A percentile compares a stretch with the other conserved stretches of the same genome.
Conservation (phyloP, 1,140 invertebrate species). For the Drosophila kikkawai region DNA sequence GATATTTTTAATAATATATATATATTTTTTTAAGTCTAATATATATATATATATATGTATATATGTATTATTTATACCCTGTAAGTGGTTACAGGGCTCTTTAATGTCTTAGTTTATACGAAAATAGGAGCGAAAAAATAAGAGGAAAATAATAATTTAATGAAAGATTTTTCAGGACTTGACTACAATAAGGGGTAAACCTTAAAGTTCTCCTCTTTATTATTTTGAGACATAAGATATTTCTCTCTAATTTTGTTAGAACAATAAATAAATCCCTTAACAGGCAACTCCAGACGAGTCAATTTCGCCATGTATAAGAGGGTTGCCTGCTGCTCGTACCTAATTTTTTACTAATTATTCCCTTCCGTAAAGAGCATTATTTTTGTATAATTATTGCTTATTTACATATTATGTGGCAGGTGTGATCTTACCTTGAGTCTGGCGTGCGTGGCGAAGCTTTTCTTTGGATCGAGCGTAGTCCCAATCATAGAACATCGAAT, state of each 20-base stretch:
- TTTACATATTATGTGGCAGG: background rate
- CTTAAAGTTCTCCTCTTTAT: too few species aligned
- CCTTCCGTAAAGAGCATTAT: too few species aligned
- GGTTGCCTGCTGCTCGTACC: too few species aligned
- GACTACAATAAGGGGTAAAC: too few species aligned
- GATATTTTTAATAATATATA: background rate
- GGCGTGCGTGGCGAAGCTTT: background rate
- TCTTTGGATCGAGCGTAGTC: background rate
- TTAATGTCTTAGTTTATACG: background rate
- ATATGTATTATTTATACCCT: too few species aligned
- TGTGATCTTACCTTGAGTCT: background rate
- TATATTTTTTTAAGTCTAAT: too few species aligned
- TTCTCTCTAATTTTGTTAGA: background rate
- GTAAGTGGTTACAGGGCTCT: background rate
- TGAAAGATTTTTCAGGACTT: background rate
- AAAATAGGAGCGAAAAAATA: background rate
- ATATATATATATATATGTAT: too few species aligned
- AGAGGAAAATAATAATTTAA: background rate
- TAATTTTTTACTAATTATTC: background rate
- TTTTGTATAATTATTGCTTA: background rate
- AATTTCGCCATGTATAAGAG: background rate
- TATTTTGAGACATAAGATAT: too few species aligned
- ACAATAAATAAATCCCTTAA: background rate
- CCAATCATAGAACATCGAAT: background rate
- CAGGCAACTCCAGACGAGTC: background rate